Percentiles rank a stretch among this genome's conserved stretches.
These are phyloP conservation scores for Ctenochaetus hawaiiensis DNA, from an alignment of 2,797 vertebrate genomes.

Conservation along the genomic window DNA sequence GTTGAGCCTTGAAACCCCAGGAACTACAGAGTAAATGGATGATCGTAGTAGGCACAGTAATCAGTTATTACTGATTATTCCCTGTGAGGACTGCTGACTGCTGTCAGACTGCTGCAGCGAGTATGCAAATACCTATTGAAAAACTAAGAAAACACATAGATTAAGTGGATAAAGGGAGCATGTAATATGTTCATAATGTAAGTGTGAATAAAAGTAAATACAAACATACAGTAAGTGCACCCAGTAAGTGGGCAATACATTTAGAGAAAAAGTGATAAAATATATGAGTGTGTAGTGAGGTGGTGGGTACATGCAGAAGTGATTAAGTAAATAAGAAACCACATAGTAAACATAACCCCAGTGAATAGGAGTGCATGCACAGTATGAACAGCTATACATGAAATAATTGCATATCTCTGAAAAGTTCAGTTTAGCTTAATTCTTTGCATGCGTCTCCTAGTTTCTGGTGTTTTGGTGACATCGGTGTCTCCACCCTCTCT, in stretches of 20 bases:
- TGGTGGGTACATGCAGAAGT: slow-evolving; percentile 8
- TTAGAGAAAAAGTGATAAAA: slow-evolving; percentile 28
- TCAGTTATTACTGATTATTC: neutral
- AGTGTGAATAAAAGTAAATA: neutral
- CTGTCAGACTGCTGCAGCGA: neutral
- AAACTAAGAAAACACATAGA: neutral
- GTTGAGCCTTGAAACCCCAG: too few relatives aligned
- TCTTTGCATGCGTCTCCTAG: slow-evolving; percentile 32
- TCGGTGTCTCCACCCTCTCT: slow-evolving; percentile 17
- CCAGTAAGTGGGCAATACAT: slow-evolving; percentile 22
- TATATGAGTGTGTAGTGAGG: slow-evolving; percentile 22
- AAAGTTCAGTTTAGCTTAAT: slow-evolving; percentile 46
- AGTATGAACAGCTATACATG: slow-evolving; percentile 1
- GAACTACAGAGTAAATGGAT: neutral
- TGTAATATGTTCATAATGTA: neutral
- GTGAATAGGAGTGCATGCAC: neutral
- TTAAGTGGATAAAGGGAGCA: neutral
- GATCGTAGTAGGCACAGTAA: neutral
- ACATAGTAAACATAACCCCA: neutral
- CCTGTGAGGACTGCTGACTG: neutral
- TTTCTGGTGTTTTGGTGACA: slow-evolving; percentile 24
- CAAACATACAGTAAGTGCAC: slow-evolving; percentile 8
- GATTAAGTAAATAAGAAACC: slow-evolving; percentile 31
- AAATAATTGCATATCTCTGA: slow-evolving; percentile 6
- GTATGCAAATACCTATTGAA: neutral